Percentiles rank a stretch among this genome's conserved stretches.
These are phyloP conservation scores for Trichonephila clavipes DNA, from an alignment of 1,140 invertebrate genomes.

Conservation along the genomic window DNA sequence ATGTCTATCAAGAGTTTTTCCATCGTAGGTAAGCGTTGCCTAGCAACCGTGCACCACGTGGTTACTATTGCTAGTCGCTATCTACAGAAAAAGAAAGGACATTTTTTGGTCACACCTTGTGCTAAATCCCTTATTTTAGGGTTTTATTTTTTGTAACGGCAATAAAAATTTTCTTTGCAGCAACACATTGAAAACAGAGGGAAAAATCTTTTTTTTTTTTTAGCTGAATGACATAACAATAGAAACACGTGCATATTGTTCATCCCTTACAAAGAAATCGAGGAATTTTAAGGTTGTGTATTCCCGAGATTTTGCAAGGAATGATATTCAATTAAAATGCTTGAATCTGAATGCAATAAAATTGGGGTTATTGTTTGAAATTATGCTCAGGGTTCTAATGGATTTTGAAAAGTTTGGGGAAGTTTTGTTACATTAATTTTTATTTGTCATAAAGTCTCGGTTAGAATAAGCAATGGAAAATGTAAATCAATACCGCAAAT, in stretches of 20 bases:
- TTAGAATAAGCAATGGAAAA: too few relatives aligned
- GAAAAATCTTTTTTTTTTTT: not conserved
- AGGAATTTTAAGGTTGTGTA: too few relatives aligned
- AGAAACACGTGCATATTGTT: not conserved
- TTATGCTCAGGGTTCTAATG: too few relatives aligned
- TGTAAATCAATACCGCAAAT: too few relatives aligned
- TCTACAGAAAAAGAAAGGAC: not conserved
- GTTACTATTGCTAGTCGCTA: conserved; percentile 20
- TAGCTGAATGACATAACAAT: not conserved
- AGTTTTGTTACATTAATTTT: too few relatives aligned
- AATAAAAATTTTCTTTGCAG: conserved; percentile 4
- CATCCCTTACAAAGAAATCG: not conserved
- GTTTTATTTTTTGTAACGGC: not conserved
- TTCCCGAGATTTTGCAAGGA: too few relatives aligned
- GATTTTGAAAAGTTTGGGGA: too few relatives aligned
- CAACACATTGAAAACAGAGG: not conserved
- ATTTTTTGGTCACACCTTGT: not conserved
- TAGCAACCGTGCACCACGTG: conserved; percentile 21
- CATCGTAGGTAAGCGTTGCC: conserved; percentile 23
- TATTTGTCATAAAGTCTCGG: too few relatives aligned
- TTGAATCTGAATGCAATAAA: too few relatives aligned
- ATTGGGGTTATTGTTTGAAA: too few relatives aligned
- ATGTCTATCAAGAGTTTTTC: conserved; percentile 28
- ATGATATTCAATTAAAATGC: too few relatives aligned
- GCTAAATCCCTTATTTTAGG: not conserved